phyloP scores from a whole-genome alignment of 2,113 vertebrate genomes.

The Heterotis niloticus region DNA sequence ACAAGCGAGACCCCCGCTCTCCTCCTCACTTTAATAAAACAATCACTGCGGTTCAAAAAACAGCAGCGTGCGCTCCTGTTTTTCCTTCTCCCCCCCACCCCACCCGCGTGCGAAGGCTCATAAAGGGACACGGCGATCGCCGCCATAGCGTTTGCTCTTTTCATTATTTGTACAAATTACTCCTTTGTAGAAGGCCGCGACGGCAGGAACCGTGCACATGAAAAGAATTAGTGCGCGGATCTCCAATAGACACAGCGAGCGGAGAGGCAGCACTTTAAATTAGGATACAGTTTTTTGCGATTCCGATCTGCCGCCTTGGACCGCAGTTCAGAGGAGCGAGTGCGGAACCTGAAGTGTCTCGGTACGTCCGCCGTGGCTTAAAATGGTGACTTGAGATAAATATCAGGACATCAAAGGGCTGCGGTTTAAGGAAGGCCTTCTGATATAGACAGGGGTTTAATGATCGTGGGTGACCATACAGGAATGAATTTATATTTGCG shows the following conservation, averaged over 20 bases:
- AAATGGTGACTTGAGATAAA: conserved; percentile 66
- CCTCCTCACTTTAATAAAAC: conserved; percentile 58
- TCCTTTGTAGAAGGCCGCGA: conserved; percentile 68
- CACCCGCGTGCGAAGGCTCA: conserved; percentile 53
- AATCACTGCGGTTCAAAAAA: conserved; percentile 61
- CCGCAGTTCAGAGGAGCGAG: conserved; percentile 57
- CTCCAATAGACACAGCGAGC: conserved; percentile 62
- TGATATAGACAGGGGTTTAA: conserved; percentile 55
- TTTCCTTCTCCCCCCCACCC: conserved; percentile 62
- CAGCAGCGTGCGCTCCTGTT: conserved; percentile 37
- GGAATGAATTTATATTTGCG: neutral
- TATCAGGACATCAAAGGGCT: conserved; percentile 61
- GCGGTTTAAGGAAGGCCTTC: conserved; percentile 54
- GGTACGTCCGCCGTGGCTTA: conserved; percentile 63
- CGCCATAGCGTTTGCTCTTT: conserved; percentile 65
- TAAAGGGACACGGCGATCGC: conserved; percentile 64
- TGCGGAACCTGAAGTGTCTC: conserved; percentile 59
- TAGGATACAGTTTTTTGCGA: conserved; percentile 66
- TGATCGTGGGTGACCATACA: conserved; percentile 46
- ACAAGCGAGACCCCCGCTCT: conserved; percentile 27
- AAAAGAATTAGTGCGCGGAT: conserved; percentile 70
- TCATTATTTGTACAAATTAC: conserved; percentile 72
- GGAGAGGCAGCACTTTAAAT: conserved; percentile 62
- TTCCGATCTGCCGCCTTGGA: conserved; percentile 57
- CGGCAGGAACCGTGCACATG: conserved; percentile 65